Evolutionary conservation across 2,888 invertebrate species (phyloP).

Genomic region (Tupiocoris notatus): DNA sequence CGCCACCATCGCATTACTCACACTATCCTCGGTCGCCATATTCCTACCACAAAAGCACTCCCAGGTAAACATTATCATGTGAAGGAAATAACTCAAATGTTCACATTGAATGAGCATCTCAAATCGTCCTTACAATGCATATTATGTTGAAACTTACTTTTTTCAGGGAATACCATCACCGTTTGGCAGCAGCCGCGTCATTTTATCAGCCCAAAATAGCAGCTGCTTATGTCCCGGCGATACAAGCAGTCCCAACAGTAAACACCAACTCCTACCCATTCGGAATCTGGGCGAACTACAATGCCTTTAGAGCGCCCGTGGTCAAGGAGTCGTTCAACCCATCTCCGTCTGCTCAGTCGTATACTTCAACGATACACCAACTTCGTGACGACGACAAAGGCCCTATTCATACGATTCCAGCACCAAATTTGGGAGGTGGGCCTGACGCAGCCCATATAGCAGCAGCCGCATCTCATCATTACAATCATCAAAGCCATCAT

Average conservation of each 20-base stretch:
- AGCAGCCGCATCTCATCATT: slow-evolving; percentile 1
- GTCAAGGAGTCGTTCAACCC: slow-evolving; percentile 48
- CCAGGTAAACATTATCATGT: background rate
- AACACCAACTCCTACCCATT: background rate
- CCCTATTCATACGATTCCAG: slow-evolving; percentile 82
- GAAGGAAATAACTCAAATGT: background rate
- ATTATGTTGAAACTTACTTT: slow-evolving; percentile 3
- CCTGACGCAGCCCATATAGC: slow-evolving; percentile 20
- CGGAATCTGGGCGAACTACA: slow-evolving; percentile 23
- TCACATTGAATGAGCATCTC: background rate
- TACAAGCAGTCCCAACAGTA: slow-evolving; percentile 12
- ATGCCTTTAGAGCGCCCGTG: slow-evolving; percentile 47
- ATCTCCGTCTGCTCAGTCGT: slow-evolving; percentile 17
- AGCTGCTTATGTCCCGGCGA: slow-evolving; percentile 19
- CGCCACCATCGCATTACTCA: slow-evolving; percentile 40
- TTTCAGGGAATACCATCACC: slow-evolving; percentile 21
- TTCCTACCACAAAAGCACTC: slow-evolving; percentile 42
- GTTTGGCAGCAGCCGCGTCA: background rate
- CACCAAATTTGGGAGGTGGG: slow-evolving; percentile 68
- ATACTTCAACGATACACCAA: slow-evolving; percentile 6
- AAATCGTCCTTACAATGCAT: background rate
- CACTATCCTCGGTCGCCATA: slow-evolving; percentile 53
- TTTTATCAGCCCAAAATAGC: slow-evolving; percentile 21
- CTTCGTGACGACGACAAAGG: slow-evolving; percentile 57
- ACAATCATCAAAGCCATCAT: slow-evolving; percentile 33